These are phyloP conservation scores for Caenorhabditis angaria DNA, from an alignment of 2,888 invertebrate genomes.

Conservation along the genomic window DNA sequence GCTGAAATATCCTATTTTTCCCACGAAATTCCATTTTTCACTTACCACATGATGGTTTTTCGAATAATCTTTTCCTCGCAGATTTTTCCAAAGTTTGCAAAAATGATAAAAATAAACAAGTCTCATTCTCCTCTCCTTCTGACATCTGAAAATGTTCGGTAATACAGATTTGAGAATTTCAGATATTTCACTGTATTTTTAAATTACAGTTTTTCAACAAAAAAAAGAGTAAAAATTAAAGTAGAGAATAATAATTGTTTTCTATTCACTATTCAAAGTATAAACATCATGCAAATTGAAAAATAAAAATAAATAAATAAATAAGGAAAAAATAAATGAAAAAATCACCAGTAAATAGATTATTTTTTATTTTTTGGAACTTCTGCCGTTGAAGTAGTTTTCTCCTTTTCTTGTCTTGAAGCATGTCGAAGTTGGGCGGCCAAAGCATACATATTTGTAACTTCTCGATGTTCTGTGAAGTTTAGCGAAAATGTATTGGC, in stretches of 20 bases:
- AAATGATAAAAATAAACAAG: conserved; percentile 59
- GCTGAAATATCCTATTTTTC: conserved; percentile 26
- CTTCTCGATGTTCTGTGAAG: conserved; percentile 28
- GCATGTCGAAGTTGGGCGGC: no score
- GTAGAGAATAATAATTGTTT: not conserved
- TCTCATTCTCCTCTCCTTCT: not conserved
- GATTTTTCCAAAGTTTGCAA: conserved; percentile 43
- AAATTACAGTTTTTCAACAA: not conserved
- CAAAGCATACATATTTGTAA: conserved; percentile 38
- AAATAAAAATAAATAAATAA: not conserved
- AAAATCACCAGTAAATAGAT: conserved; percentile 5
- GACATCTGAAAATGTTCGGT: conserved; percentile 5
- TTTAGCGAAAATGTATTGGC: conserved; percentile 23
- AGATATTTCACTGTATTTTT: not conserved
- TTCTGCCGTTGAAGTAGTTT: no score
- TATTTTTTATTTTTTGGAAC: not conserved
- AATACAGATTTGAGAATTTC: not conserved
- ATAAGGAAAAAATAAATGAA: not conserved
- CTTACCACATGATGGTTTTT: conserved; percentile 50
- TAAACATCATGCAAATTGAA: conserved; percentile 6
- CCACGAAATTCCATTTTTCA: not conserved
- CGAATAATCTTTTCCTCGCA: conserved; percentile 42
- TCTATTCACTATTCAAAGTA: not conserved
- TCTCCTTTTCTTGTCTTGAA: no score
- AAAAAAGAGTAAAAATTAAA: not conserved